Base-by-base conservation (phyloP, 2,797 vertebrate species). In the Acanthurus tractus region DNA sequence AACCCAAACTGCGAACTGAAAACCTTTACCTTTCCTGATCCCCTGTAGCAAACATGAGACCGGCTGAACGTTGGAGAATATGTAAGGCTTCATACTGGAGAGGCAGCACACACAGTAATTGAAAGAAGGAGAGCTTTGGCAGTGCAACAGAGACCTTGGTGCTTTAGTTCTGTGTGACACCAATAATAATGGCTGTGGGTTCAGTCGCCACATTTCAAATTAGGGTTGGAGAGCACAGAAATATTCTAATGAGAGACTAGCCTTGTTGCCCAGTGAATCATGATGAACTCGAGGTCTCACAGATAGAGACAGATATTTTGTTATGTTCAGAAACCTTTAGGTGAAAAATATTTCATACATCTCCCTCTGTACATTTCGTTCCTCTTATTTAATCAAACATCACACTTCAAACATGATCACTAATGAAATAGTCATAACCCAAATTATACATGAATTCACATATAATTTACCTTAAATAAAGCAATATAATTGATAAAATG, bases 121-220 rank as follows among this genome's bases (percentile, higher is more conserved):
- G 42, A 81, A 72, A 58, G 76, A 70, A 80, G 46, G 56, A 83
- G 23, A 81, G 46, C 56, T 72, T 69, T 83, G 83, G 73, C 76
- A 78, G 38, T 52, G 61, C 52, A 74, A 53, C 74, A 78, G 62
- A 74, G 70, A 74, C 80, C 76, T 78, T 70, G 52, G 44, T 72
- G 71, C 62, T 75, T 79, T 70, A 52, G 67, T 66, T 84, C 52
- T 73, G 59, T 85, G 79, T 88, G 86, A 86, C 83, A 85, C 69
- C 77, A 86, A 76, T 84, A 83, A 85, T 79, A 83, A 89, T 88
- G 59, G 69, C 54, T 49, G 49, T 74, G 66, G 63, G 78, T 79
- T 82, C 63, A 63, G 68, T 62, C 38, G 72, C 76, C 42, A 79
- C 59, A 72, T 83, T 78, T 82, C 40, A 86, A 76, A 79, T 76